Conservation (phyloP, 2,113 vertebrate genomes). For the Calypte anna region DNA sequence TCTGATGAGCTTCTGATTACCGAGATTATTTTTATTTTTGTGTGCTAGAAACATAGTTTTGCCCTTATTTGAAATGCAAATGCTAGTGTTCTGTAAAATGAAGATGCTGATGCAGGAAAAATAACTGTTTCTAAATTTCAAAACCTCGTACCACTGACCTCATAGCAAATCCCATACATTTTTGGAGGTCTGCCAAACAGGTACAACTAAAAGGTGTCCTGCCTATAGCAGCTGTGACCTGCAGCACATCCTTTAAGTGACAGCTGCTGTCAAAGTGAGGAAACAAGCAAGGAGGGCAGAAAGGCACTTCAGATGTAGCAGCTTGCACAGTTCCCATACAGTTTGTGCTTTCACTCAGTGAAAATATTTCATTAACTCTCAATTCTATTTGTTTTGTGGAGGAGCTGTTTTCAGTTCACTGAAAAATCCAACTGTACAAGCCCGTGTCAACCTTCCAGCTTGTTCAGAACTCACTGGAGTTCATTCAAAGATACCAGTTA, state of each 20-base stretch:
- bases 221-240: background rate
- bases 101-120: background rate
- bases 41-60: background rate
- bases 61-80: background rate
- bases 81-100: background rate
- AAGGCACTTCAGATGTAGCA: background rate
- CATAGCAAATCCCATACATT: background rate
- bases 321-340: background rate
- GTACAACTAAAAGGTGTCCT: background rate
- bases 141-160: background rate
- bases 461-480: background rate
- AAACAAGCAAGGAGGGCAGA: background rate
- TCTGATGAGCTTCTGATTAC: background rate
- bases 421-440: background rate
- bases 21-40: background rate
- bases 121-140: background rate
- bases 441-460: background rate
- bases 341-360: constrained; percentile 8
- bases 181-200: background rate
- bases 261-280: background rate
- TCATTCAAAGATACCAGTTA: background rate
- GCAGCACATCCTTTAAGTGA: background rate
- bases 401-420: background rate
- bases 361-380: background rate
- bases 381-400: background rate